These are phyloP conservation scores for Euphysa ruthae DNA, from an alignment of 30 jellyfish, hydroid and myxozoan genomes.

Conservation along the genomic window DNA sequence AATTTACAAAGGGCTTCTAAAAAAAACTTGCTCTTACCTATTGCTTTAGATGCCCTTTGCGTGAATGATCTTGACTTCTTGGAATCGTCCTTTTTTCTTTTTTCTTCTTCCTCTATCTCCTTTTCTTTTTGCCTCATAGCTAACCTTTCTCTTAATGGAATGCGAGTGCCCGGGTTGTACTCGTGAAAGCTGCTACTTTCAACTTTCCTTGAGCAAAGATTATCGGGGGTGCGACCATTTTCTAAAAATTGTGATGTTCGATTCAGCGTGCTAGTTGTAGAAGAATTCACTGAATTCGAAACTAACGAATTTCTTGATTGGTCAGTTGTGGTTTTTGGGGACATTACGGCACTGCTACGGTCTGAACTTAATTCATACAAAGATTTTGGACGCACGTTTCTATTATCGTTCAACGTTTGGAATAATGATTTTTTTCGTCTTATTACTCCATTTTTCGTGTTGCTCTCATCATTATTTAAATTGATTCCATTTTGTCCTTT, in stretches of 20 bases:
- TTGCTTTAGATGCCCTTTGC: background rate
- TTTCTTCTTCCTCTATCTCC: conserved; percentile 7
- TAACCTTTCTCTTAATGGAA: conserved; percentile 17
- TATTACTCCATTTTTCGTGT: background rate
- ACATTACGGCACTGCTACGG: too few species aligned
- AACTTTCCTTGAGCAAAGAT: too few species aligned
- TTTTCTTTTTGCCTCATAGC: conserved; percentile 9
- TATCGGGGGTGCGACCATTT: too few species aligned
- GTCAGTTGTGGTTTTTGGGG: too few species aligned
- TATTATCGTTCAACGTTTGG: background rate
- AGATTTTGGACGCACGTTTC: background rate
- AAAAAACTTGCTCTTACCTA: too few species aligned
- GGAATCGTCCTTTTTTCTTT: background rate
- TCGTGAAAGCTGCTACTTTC: conserved; percentile 34
- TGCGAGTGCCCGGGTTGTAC: conserved; percentile 9
- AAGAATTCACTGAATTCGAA: too few species aligned
- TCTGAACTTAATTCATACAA: background rate
- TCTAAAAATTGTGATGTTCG: too few species aligned
- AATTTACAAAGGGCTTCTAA: too few species aligned
- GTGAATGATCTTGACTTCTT: background rate
- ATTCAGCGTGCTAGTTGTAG: too few species aligned
- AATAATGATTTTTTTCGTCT: background rate
- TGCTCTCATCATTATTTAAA: background rate
- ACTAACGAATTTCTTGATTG: too few species aligned
- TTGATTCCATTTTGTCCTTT: background rate